These are phyloP conservation scores for Poeciliopsis paucimaculata DNA, from an alignment of 2,797 vertebrate species.

Conservation along the genomic window DNA sequence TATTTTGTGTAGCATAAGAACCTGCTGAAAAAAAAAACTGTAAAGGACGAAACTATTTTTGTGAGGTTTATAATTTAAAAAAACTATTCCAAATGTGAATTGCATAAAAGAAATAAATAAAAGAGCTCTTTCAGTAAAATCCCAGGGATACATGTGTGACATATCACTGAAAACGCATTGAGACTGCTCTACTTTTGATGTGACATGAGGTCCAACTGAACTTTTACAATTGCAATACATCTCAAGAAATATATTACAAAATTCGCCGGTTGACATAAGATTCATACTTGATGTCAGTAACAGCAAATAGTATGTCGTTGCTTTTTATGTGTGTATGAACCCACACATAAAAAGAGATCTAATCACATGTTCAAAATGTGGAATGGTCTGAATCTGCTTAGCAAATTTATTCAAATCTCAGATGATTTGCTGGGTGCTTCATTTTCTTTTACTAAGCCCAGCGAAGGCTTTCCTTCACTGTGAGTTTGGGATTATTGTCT, in stretches of 20 bases:
- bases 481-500: background rate
- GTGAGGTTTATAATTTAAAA: constrained; percentile 58
- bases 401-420: background rate
- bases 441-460: background rate
- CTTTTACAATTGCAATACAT: background rate
- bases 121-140: constrained; percentile 52
- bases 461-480: background rate
- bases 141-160: constrained; percentile 10
- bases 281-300: too few species aligned
- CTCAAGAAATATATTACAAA: background rate
- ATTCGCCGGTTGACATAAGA: background rate
- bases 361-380: background rate
- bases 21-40: constrained; percentile 13
- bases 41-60: constrained; percentile 61
- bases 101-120: constrained; percentile 54
- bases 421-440: background rate
- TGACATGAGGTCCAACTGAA: background rate
- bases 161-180: background rate
- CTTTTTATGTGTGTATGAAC: too few species aligned
- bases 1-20: constrained; percentile 45
- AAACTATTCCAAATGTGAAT: constrained; percentile 44
- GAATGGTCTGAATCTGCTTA: background rate
- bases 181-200: background rate
- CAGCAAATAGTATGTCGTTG: too few species aligned
- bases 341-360: background rate